phyloP scores from a whole-genome alignment of 1,140 invertebrate genomes.

The Meteorus sp. region DNA sequence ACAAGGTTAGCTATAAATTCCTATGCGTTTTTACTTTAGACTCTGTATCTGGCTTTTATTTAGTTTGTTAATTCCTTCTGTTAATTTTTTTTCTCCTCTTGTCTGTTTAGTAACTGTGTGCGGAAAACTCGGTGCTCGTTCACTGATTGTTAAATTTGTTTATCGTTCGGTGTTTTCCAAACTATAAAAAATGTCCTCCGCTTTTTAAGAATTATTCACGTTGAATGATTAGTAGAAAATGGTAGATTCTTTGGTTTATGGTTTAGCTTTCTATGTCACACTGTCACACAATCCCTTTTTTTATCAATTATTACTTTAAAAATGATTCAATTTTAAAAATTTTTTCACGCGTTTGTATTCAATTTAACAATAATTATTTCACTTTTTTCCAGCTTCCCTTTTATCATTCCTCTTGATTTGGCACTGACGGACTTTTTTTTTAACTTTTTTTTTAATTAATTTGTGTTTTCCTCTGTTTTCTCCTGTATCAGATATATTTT shows the following conservation, averaged over 20 bases:
- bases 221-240: constrained; percentile 57
- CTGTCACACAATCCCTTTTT: constrained; percentile 20
- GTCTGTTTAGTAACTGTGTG: constrained; percentile 20
- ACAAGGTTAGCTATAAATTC: constrained; percentile 30
- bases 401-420: constrained; percentile 45
- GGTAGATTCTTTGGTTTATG: constrained; percentile 59
- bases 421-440: constrained; percentile 56
- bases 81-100: constrained; percentile 14
- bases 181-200: constrained; percentile 5
- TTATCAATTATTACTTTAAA: constrained; percentile 27
- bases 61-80: constrained; percentile 16
- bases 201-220: constrained; percentile 36
- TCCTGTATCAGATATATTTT: constrained; percentile 52
- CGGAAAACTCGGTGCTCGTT: constrained; percentile 12
- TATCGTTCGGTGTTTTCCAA: neutral
- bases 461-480: no score
- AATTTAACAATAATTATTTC: constrained; percentile 27
- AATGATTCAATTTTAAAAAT: no score
- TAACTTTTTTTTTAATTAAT: constrained; percentile 19
- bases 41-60: constrained; percentile 17
- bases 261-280: constrained; percentile 36
- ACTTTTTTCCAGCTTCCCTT: constrained; percentile 27
- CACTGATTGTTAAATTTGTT: constrained; percentile 17
- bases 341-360: no score
- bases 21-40: constrained; percentile 16